Evolutionary conservation across 2,888 invertebrate genomes (phyloP).

Genomic region (Zaprionus lineosus): DNA sequence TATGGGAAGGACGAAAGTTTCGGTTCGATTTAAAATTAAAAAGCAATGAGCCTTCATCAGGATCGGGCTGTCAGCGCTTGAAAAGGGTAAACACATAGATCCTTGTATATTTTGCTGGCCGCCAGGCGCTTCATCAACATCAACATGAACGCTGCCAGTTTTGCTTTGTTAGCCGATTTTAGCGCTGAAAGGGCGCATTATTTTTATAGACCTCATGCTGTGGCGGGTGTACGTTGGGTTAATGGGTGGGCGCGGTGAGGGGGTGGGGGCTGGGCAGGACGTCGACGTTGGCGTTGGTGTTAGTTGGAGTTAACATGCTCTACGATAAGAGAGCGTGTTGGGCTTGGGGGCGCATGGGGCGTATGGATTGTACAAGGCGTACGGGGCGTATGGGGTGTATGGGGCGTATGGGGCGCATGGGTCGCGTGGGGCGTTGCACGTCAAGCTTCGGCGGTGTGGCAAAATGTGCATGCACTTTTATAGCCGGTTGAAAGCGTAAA

Average conservation of each 20-base stretch:
- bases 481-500: constrained; percentile 72
- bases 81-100: constrained; percentile 57
- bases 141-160: constrained; percentile 45
- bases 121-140: constrained; percentile 46
- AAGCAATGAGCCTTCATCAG: constrained; percentile 63
- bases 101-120: constrained; percentile 18
- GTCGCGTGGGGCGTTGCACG: constrained; percentile 35
- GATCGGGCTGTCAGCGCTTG: constrained; percentile 57
- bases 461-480: constrained; percentile 67
- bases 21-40: constrained; percentile 64
- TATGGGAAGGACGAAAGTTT: constrained; percentile 1
- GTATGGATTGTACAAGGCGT: no score
- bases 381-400: no score
- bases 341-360: no score
- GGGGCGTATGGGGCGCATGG: no score
- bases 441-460: constrained; percentile 31
- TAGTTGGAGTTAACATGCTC: no score
- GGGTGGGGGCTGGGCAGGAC: no score
- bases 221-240: constrained; percentile 1
- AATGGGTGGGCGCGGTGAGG: no score
- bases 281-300: no score
- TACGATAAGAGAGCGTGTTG: no score
- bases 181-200: constrained; percentile 59
- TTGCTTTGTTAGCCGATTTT: constrained; percentile 63
- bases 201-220: constrained; percentile 46